Conservation (phyloP, 2,797 vertebrate genomes). For the Gambelia wislizenii region DNA sequence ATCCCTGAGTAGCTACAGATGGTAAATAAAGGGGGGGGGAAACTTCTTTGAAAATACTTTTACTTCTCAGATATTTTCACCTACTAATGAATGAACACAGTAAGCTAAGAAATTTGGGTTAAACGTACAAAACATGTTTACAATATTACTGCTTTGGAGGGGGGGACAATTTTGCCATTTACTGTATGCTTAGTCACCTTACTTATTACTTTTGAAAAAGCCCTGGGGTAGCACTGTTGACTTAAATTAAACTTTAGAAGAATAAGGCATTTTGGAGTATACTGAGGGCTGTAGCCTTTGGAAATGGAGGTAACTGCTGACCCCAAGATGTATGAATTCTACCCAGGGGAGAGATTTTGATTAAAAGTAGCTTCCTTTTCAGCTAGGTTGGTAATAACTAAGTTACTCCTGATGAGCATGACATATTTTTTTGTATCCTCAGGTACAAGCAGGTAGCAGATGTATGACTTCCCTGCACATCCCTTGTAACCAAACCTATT, state of each 20-base stretch:
- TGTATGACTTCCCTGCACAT: slow-evolving; percentile 52
- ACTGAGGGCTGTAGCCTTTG: background rate
- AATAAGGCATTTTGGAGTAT: background rate
- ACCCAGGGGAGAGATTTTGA: slow-evolving; percentile 52
- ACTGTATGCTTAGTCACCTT: background rate
- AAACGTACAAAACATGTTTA: background rate
- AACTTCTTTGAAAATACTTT: too few relatives aligned
- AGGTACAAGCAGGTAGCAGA: slow-evolving; percentile 40
- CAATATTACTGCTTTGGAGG: too few relatives aligned
- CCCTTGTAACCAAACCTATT: slow-evolving; percentile 52
- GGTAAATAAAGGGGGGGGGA: too few relatives aligned
- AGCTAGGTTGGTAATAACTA: slow-evolving; percentile 36
- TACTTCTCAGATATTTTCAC: background rate
- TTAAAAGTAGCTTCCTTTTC: slow-evolving; percentile 44
- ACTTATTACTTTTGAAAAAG: background rate
- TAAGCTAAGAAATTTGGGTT: background rate
- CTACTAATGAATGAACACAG: background rate
- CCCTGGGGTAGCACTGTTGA: background rate
- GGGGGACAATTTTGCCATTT: background rate
- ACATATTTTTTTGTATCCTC: slow-evolving; percentile 47
- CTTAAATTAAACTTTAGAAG: slow-evolving; percentile 10
- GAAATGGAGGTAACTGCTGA: slow-evolving; percentile 1
- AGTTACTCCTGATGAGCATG: slow-evolving; percentile 54
- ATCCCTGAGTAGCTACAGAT: background rate
- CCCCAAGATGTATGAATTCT: slow-evolving; percentile 18